Conservation (phyloP, 2,797 vertebrate species). For the Pangasius larnaudii region DNA sequence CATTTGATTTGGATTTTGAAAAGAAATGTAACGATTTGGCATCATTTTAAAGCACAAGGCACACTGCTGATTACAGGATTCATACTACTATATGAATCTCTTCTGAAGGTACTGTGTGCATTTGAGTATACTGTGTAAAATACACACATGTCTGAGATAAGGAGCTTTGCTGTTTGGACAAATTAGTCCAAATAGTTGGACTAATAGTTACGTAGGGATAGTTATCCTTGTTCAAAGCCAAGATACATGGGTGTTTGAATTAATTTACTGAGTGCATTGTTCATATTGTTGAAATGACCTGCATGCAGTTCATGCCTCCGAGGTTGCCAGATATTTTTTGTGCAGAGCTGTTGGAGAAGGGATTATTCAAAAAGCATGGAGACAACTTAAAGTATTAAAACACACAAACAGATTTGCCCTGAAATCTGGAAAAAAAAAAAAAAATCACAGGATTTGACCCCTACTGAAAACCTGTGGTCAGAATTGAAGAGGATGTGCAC, state of each 20-base stretch:
- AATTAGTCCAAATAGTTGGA: no score
- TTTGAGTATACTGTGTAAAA: not conserved
- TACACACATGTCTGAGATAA: not conserved
- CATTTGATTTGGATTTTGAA: not conserved
- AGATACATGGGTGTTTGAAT: not conserved
- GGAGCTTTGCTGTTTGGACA: not conserved
- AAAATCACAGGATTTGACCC: not conserved
- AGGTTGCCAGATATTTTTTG: not conserved
- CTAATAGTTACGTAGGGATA: not conserved
- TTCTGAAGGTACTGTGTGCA: not conserved
- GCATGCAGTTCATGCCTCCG: not conserved
- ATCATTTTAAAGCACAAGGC: no score
- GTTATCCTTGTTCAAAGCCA: not conserved
- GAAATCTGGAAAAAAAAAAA: not conserved
- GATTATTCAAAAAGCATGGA: not conserved
- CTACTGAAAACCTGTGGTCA: not conserved
- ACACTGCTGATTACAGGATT: not conserved
- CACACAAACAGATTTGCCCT: not conserved
- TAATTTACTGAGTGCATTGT: not conserved
- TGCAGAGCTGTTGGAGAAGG: not conserved
- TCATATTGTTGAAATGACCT: not conserved
- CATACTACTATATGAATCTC: not conserved
- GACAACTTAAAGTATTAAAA: not conserved
- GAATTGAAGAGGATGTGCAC: not conserved
- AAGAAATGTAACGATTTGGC: not conserved